Base-by-base conservation (phyloP, 2,888 invertebrate species). In the Meiosimyza platycephala region DNA sequence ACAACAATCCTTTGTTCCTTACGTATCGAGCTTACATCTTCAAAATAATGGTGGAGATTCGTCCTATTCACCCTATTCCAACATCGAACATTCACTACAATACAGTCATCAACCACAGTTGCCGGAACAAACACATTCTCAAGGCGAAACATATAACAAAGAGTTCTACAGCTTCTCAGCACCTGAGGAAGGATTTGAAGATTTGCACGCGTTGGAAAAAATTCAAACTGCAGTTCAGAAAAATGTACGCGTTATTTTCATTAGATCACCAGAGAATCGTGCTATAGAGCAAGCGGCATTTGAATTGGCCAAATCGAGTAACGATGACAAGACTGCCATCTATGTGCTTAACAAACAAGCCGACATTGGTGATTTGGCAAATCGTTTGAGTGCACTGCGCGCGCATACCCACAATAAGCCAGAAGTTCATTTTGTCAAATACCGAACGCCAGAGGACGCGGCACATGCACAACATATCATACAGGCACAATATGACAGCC, bases 391-490 rank as follows among this genome's bases (percentile, higher is more conserved):
- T 52, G 82, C 80, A 22, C 76, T 82, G 28, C 80, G 82, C 69
- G 78, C 79, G 15, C 75, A 74, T 40, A 77, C 79, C 0, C 77
- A 73, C 74, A 80, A 76, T 60, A 85, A 82, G 78, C 85, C 85
- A 48, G 85, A 85, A 78, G 85, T 85, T 28, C 84, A 84, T 72
- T 85, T 85, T 50, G 80, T 85, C 72, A 85, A 86, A 69, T 85
- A 85, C 75, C 84, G 85, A 70, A 86, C 84, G 5, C 80, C 82
- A 13, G 80, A 84, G 76, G 86, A 85, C 76, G 86, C 86, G 5
- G 77, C 79, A 18, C 81, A 84, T 55, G 85, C 85, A n/a, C 85
- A 86, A 74, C 79, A 80, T 16, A 79, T 83, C 47, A 86, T 85
- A 59, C 84, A 85, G 76, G 80, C 81, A 65, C 84, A 85, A 73